Percentiles rank a stretch among this genome's conserved stretches.
Evolutionary conservation across 2,888 invertebrate genomes (phyloP).

Genomic region (Galerucella nymphaeae): DNA sequence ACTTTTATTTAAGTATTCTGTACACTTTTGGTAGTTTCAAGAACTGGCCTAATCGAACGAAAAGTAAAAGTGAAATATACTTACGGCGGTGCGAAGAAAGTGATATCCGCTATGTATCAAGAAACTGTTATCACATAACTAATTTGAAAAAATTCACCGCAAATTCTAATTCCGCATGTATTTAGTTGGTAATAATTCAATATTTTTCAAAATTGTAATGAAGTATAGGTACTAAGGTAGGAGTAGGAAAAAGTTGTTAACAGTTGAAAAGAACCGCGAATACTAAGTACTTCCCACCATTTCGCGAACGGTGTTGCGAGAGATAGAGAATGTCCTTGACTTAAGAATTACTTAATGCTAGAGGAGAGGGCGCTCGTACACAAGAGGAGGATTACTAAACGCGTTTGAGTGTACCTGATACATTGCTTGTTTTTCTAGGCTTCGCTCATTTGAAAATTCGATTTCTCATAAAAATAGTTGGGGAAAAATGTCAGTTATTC

Average conservation of each 20-base stretch:
- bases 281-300: constrained; percentile 12
- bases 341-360: constrained; percentile 27
- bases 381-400: neutral
- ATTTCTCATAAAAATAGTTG: no score
- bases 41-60: constrained; percentile 1
- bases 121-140: constrained; percentile 18
- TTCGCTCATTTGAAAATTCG: no score
- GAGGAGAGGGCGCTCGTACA: constrained; percentile 22
- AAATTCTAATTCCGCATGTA: neutral
- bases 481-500: no score
- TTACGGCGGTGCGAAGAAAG: constrained; percentile 10
- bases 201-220: no score
- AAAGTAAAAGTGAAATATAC: constrained; percentile 18
- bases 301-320: constrained; percentile 19
- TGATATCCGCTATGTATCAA: constrained; percentile 2
- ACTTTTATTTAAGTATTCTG: no score
- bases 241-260: neutral
- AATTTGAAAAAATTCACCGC: neutral
- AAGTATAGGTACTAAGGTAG: no score
- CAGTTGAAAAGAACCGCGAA: constrained; percentile 23
- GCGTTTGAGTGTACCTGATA: neutral
- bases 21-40: neutral
- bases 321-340: constrained; percentile 23
- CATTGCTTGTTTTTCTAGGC: neutral
- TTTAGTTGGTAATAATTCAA: neutral